These are phyloP conservation scores for Manacus vitellinus DNA, from an alignment of 2,113 vertebrate species.

Conservation along the genomic window DNA sequence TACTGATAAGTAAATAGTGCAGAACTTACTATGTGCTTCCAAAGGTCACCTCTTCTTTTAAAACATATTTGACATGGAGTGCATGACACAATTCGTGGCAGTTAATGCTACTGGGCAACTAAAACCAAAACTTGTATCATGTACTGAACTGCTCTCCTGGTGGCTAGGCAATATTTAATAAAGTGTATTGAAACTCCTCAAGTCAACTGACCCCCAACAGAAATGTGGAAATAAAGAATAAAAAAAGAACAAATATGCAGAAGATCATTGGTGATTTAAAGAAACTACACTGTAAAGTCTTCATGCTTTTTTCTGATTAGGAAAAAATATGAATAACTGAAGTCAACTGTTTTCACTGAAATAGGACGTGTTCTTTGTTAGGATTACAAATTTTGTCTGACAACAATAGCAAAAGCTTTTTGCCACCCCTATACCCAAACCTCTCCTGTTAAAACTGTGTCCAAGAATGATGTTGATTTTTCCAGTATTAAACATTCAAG, in stretches of 20 bases:
- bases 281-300: neutral
- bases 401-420: constrained; percentile 66
- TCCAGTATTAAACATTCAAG: constrained; percentile 85
- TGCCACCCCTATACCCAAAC: constrained; percentile 46
- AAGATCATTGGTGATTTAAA: neutral
- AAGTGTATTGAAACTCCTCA: neutral
- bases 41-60: neutral
- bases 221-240: neutral
- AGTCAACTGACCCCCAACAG: neutral
- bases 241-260: neutral
- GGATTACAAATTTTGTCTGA: constrained; percentile 62
- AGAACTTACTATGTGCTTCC: neutral
- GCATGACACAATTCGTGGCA: neutral
- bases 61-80: neutral
- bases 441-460: constrained; percentile 62
- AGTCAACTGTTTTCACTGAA: constrained; percentile 12
- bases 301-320: neutral
- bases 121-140: neutral
- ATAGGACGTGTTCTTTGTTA: neutral
- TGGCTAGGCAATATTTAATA: neutral
- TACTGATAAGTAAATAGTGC: neutral
- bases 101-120: neutral
- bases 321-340: neutral
- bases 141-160: neutral
- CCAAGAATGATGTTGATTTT: constrained; percentile 49